Base-by-base conservation (phyloP, 1,140 invertebrate genomes). In the Drosophila nigromelanica region DNA sequence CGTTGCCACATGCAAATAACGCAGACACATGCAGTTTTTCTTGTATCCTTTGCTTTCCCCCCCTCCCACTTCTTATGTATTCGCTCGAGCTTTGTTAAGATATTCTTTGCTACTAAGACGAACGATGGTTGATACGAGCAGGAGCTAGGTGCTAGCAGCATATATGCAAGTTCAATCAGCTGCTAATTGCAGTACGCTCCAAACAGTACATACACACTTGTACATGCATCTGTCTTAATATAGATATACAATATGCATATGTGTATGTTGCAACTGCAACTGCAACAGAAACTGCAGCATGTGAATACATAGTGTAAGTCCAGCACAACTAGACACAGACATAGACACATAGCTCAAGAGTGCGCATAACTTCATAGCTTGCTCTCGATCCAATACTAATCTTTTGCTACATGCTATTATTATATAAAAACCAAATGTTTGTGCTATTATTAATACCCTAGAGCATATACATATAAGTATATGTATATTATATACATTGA, bases 1-100 rank as follows among this genome's bases (percentile, higher is more conserved):
- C 78, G 55, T 72, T 89, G 79, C 78, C 83, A 89, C 79, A 87
- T 87, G 83, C 82, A 89, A 87, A 87, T 87, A 87, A 79, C 79
- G 82, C 83, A 87, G 82, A 83, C 83, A 87, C 76, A 87, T 87
- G 79, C 83, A 89, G 75, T 87, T 87, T 87, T 87, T 87, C 83
- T 86, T 73, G 81, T 87, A 81, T 86, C 74, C 81, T 78, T 79
- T 73, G 64, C 62, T 48, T 51, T 54, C 56, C 68, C 47, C 55
- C 21, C 21, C 1, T 0, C 3, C 21, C 45, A 42, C 78, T 58
- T 82, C 82, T 87, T 86, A 86, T 86, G 78, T 86, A 87, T 69
- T 89, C 48, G 83, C 51, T 67, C 52, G 67, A 89, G 82, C 82
- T 87, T 87, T 82, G 83, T 89, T 86, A 86, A 86, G 82, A 86